Evolutionary conservation across 1,140 invertebrate species (phyloP).

Genomic region (Bombus huntii): DNA sequence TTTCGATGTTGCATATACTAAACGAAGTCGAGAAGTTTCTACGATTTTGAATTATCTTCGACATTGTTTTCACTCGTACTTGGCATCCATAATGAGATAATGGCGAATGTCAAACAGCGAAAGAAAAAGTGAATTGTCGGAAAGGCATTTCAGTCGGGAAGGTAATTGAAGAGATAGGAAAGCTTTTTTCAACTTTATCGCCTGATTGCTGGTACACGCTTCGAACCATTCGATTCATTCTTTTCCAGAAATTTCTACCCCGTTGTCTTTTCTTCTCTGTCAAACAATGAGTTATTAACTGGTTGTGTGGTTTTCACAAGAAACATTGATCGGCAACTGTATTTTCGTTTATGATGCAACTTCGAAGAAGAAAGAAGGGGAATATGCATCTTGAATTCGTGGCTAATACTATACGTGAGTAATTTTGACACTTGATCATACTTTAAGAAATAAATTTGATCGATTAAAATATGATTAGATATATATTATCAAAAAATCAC

Average conservation of each 20-base stretch:
- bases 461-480: not conserved
- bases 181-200: not conserved
- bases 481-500: not conserved
- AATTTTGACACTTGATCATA: not conserved
- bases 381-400: not conserved
- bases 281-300: not conserved
- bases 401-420: not conserved
- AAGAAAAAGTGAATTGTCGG: not conserved
- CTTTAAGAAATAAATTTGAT: not conserved
- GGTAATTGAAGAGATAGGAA: not conserved
- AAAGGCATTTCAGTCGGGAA: slow-evolving; percentile 3
- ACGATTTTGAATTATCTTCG: not conserved
- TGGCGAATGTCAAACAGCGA: not conserved
- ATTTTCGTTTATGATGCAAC: not conserved
- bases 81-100: not conserved
- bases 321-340: too few species aligned
- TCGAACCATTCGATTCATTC: not conserved
- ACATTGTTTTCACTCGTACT: not conserved
- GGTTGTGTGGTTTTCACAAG: not conserved
- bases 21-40: slow-evolving; percentile 34
- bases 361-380: not conserved
- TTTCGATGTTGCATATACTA: too few species aligned
- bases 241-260: not conserved
- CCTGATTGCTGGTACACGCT: not conserved
- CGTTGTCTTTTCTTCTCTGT: not conserved